Base-by-base conservation (phyloP, 1,140 invertebrate genomes). In the Atta texana region DNA sequence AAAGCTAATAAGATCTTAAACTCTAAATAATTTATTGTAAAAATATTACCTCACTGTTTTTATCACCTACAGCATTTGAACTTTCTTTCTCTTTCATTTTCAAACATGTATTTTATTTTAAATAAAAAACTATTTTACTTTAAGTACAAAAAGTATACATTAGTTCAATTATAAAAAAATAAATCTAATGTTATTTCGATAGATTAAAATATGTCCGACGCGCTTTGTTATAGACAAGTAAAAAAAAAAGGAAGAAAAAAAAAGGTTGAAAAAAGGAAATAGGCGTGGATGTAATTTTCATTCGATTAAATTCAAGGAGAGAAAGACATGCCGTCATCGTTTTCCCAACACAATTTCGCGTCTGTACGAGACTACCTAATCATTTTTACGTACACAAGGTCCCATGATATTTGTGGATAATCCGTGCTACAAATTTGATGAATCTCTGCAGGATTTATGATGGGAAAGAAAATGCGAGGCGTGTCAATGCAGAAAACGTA, bases 271-370 rank as follows among this genome's bases (percentile, higher is more conserved):
- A 44, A 44, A 24, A 51, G 28, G 49, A 53, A 66, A 78, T 12
- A 21, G 21, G 1, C 8, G 51, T 53, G 63, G 14, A 18, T 6
- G n/a, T 55, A 68, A 34, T 80, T 80, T 80, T 80, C 66, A 57
- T 72, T 59, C 34, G 64, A 81, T 80, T 68, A 81, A 82, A 82
- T n/a, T 53, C 53, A 49, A 39, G 21, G 16, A 71, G 51, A 69
- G 0, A 81, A 44, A 59, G 14, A 21, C 55, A 75, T 28, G 18
- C 10, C 44, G 14, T 66, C 12, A 14, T 78, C 28, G 24, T 39
- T 78, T 78, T 64, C 4, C 18, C 76, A 34, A 53, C 5, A 28
- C 34, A 68, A 55, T 78, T 51, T 28, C 44, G 10, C 1, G 7
- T 6, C 3, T 66, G 39, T 18, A 64, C 28, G 18, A 18, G 44